These are phyloP conservation scores for Siderastrea radians DNA, from an alignment of 92 coral and sea anemone species.

Conservation along the genomic window DNA sequence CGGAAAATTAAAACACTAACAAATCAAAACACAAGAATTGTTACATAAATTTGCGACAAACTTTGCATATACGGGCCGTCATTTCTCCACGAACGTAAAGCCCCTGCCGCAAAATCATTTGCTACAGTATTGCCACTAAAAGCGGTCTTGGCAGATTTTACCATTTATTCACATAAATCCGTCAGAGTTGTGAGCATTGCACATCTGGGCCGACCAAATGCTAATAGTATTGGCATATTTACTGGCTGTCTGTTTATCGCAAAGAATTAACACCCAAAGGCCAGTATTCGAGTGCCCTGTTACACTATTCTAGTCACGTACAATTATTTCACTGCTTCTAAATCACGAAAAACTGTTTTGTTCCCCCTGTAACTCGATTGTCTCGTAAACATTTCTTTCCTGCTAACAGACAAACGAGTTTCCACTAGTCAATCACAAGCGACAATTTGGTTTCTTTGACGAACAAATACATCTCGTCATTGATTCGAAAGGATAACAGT, in stretches of 20 bases:
- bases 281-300: neutral
- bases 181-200: neutral
- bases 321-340: neutral
- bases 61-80: neutral
- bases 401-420: neutral
- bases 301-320: slow-evolving; percentile 10
- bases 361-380: neutral
- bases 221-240: neutral
- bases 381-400: neutral
- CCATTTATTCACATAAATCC: neutral
- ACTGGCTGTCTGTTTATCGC: neutral
- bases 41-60: neutral
- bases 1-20: neutral
- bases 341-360: neutral
- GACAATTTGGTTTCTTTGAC: neutral
- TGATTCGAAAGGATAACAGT: neutral
- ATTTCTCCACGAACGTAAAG: neutral
- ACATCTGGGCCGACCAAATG: neutral
- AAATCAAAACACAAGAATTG: neutral
- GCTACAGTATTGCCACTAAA: neutral
- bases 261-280: neutral
- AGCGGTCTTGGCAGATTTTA: neutral
- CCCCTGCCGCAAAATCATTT: neutral
- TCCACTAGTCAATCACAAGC: neutral
- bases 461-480: neutral